Percentiles rank a stretch among this genome's conserved stretches.
phyloP scores from a whole-genome alignment of 2,888 invertebrate genomes.

The Muschampia plurimacula region DNA sequence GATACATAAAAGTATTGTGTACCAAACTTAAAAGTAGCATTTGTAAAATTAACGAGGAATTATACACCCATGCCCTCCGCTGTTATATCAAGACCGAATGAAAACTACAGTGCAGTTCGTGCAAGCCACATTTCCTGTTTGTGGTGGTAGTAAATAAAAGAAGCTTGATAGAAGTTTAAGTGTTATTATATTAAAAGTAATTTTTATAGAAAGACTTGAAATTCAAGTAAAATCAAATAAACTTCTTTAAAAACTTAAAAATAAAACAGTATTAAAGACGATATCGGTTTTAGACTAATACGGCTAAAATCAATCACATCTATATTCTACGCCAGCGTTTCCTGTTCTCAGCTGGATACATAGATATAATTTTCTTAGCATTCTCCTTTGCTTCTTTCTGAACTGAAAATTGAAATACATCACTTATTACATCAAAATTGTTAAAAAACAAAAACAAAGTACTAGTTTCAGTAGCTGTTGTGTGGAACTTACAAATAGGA shows the following conservation, averaged over 20 bases:
- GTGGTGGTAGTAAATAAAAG: background rate
- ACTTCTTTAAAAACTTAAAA: background rate
- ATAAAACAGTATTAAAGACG: no score
- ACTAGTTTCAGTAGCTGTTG: no score
- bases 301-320: background rate
- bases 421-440: background rate
- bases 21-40: no score
- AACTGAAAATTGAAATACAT: constrained; percentile 53
- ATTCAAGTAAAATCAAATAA: background rate
- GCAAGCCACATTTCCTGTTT: no score
- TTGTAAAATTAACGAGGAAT: no score
- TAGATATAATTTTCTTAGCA: constrained; percentile 53
- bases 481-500: constrained; percentile 58
- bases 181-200: background rate
- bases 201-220: background rate
- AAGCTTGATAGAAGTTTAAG: background rate
- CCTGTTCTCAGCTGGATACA: constrained; percentile 62
- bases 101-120: no score
- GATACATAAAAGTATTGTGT: no score
- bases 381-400: constrained; percentile 57
- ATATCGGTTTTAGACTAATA: no score
- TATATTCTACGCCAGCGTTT: constrained; percentile 44
- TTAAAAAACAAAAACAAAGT: background rate
- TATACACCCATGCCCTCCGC: no score
- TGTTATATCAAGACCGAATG: no score